Percentiles rank a stretch among this genome's conserved stretches.
These are phyloP conservation scores for Tamandua tetradactyla DNA, from an alignment of 2,797 vertebrate species.

Conservation along the genomic window DNA sequence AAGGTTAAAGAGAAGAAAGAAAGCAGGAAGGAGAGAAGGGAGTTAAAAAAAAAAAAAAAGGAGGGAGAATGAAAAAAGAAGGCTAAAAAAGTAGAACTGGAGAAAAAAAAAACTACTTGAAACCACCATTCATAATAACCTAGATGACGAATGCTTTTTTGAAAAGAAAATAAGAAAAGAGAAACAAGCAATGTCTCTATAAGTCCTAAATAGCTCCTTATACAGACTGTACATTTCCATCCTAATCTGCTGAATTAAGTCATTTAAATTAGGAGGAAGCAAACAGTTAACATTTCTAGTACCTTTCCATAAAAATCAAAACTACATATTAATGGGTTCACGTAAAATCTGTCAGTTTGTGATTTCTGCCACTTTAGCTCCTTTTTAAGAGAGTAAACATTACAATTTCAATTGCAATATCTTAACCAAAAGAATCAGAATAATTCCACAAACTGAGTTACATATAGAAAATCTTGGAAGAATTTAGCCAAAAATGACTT, in stretches of 20 bases:
- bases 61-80: not conserved
- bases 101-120: not conserved
- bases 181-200: not conserved
- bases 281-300: constrained; percentile 11
- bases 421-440: constrained; percentile 33
- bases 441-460: constrained; percentile 3
- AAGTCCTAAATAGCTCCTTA: not conserved
- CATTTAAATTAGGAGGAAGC: constrained; percentile 6
- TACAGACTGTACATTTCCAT: not conserved
- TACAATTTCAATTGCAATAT: constrained; percentile 12
- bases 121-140: not conserved
- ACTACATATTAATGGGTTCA: not conserved
- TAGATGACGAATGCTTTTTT: not conserved
- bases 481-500: constrained; percentile 49
- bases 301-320: constrained; percentile 37
- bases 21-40: not conserved
- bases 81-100: not conserved
- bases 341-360: constrained; percentile 13
- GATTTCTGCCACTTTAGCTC: not conserved
- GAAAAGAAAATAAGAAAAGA: constrained; percentile 9
- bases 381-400: not conserved
- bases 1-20: not conserved
- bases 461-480: not conserved
- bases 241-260: not conserved
- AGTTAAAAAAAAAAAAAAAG: not conserved